phyloP scores from a whole-genome alignment of 2,113 vertebrate species.

The Hydrolagus affinis region DNA sequence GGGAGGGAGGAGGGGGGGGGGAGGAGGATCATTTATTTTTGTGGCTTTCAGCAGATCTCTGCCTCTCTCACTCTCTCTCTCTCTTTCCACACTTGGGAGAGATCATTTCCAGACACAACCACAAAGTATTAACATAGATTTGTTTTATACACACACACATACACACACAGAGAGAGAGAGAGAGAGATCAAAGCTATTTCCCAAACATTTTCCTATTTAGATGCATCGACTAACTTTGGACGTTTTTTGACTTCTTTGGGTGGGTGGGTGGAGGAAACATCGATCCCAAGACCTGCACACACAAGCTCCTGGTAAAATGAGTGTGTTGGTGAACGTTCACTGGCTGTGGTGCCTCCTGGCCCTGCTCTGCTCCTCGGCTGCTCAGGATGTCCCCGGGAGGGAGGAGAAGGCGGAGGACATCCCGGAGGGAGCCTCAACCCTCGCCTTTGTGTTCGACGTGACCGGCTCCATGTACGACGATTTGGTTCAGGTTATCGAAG shows the following conservation, averaged over 20 bases:
- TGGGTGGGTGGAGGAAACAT: not conserved
- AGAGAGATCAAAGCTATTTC: not conserved
- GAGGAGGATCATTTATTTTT: too few species aligned
- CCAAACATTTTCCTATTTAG: not conserved
- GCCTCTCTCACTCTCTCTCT: too few species aligned
- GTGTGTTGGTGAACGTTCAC: constrained; percentile 43
- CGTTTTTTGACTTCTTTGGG: not conserved
- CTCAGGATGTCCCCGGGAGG: constrained; percentile 47
- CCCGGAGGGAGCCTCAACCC: constrained; percentile 86
- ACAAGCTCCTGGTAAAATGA: not conserved
- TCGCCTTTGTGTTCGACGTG: constrained; percentile 97
- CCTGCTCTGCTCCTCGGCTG: constrained; percentile 42
- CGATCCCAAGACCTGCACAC: too few species aligned
- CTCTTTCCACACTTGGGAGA: not conserved
- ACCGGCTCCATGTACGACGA: constrained; percentile 98
- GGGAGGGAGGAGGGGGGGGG: not conserved
- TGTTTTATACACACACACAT: too few species aligned
- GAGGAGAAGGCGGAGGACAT: constrained; percentile 49
- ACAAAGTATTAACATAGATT: not conserved
- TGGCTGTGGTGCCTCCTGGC: constrained; percentile 43
- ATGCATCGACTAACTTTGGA: not conserved
- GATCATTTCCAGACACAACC: not conserved
- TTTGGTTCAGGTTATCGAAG: constrained; percentile 92
- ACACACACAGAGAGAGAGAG: too few species aligned
- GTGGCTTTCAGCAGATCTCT: too few species aligned